Conservation (phyloP, 1,140 invertebrate genomes). For the Camponotus floridanus region DNA sequence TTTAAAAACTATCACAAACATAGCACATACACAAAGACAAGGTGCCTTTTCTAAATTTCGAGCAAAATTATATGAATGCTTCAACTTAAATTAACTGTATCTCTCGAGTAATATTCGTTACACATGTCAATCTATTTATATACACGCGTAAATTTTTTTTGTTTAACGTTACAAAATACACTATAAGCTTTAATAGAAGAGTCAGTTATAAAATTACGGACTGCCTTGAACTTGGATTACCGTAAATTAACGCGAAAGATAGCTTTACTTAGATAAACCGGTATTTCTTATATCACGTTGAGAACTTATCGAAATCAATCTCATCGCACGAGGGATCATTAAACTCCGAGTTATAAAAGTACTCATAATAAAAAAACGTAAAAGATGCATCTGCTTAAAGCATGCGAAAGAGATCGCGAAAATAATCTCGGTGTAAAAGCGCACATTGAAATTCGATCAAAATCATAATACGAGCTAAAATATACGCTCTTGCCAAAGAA, state of each 20-base stretch:
- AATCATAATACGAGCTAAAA: background rate
- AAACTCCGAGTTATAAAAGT: background rate
- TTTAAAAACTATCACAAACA: background rate
- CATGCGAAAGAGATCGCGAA: background rate
- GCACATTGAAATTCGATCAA: background rate
- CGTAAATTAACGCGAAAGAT: constrained; percentile 70
- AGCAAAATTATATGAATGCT: background rate
- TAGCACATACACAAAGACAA: background rate
- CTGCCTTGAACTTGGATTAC: constrained; percentile 37
- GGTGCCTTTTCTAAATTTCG: background rate
- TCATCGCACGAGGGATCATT: constrained; percentile 3
- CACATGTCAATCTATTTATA: background rate
- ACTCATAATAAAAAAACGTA: background rate
- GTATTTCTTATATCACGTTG: constrained; percentile 40
- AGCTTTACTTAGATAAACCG: constrained; percentile 68
- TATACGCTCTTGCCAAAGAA: background rate
- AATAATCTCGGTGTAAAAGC: background rate
- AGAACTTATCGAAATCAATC: constrained; percentile 39
- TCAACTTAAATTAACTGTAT: background rate
- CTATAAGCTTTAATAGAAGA: constrained; percentile 31
- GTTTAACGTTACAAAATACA: background rate
- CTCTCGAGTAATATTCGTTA: background rate
- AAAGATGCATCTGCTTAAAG: constrained; percentile 1
- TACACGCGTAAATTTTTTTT: background rate
- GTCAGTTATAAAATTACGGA: background rate